Percentiles rank a stretch among this genome's conserved stretches.
Evolutionary conservation across 1,140 invertebrate genomes (phyloP).

Genomic region (Linepithema humile): DNA sequence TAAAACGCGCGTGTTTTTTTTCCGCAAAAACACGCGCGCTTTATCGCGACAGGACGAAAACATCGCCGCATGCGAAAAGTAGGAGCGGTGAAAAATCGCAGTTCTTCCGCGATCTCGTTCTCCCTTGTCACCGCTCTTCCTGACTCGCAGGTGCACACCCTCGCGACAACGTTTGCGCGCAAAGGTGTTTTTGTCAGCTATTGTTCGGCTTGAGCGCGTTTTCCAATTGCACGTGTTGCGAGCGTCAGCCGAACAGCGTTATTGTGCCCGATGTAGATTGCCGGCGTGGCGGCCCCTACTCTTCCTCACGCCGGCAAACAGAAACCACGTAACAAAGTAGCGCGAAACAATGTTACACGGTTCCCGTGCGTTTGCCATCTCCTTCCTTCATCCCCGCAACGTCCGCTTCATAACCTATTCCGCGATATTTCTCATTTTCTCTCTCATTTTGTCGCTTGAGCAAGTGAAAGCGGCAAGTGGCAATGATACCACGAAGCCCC

Average conservation of each 20-base stretch:
- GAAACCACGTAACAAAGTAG: conserved; percentile 77
- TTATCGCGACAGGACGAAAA: neutral
- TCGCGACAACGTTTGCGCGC: neutral
- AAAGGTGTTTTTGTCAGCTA: conserved; percentile 63
- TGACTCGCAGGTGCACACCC: neutral
- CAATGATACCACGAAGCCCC: conserved; percentile 46
- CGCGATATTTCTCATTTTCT: conserved; percentile 26
- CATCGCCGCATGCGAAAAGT: neutral
- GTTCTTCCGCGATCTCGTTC: neutral
- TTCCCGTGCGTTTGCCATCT: conserved; percentile 21
- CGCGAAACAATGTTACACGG: conserved; percentile 72
- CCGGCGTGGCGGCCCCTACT: conserved; percentile 68
- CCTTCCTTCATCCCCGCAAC: neutral
- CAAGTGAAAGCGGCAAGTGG: conserved; percentile 16
- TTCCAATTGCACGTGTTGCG: conserved; percentile 77
- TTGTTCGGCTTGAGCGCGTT: conserved; percentile 72
- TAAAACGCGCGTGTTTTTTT: conserved; percentile 12
- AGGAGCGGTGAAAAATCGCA: neutral
- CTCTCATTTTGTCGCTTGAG: neutral
- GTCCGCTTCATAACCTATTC: conserved; percentile 1
- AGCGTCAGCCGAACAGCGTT: conserved; percentile 60
- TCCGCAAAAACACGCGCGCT: neutral
- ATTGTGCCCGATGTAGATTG: conserved; percentile 80
- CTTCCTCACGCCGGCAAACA: conserved; percentile 44
- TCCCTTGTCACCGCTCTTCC: neutral